Evolutionary conservation across 2,888 invertebrate genomes (phyloP), one percentile per base, ranked within the genome.

Genomic region (Ophioninae sp.): DNA sequence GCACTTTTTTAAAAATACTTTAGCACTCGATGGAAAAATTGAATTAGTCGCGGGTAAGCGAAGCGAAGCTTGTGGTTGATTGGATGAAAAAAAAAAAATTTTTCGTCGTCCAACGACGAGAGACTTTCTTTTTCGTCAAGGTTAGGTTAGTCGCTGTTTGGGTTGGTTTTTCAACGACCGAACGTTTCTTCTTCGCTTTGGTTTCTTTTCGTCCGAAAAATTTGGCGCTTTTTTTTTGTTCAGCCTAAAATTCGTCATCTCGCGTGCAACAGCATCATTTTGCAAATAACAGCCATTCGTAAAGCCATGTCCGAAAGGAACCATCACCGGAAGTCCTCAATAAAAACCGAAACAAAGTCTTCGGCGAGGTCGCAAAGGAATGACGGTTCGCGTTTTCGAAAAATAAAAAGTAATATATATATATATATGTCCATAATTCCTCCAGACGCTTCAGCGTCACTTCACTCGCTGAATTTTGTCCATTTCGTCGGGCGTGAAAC

Each of bases 401-500:
- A 20, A 56, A 70, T 37, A 3, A 30, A 20, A 17, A 56, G 17
- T 0, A 30, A 30, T 30, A 44, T 67, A 1, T 44, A n/a, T 64
- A n/a, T n/a, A 37, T 13, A 1, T 44, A n/a, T 64, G 13, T 69
- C 56, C 37, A 21, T 77, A 67, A 57, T 23, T 37, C 39, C 17
- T 10, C 65, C 44, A 10, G 59, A 65, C 41, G 41, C 17, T 67
- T 30, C 41, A 81, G 30, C 73, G 84, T 87, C 86, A 88, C 85
- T 89, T 88, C 8, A 79, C 39, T 72, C 87, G 86, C 44, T 90
- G 88, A 79, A 93, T 92, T 86, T 92, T 92, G 79, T 94, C 95
- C 89, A 95, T 95, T 92, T 98, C 98, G 17, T 93, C 93, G 0
- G 94, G 93, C 77, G 96, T 97, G 91, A 98, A 97, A 91, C 97